phyloP scores from a whole-genome alignment of 37 sponge, comb jelly and placozoan genomes.

The Axinella damicornis region DNA sequence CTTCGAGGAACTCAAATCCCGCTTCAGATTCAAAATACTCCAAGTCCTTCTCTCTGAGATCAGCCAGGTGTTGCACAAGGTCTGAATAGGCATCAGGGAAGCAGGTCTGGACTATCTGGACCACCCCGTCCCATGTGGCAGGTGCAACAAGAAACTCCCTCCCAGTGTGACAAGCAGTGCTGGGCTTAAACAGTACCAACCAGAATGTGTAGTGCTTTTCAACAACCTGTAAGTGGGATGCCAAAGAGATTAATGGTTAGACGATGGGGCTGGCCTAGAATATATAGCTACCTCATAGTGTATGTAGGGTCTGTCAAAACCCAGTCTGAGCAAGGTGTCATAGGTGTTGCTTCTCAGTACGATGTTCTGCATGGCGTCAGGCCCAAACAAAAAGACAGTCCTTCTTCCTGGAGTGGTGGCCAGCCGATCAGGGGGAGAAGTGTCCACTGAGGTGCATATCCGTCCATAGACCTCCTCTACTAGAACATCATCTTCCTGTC shows the following conservation, averaged over 20 bases:
- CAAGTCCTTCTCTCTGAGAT: neutral
- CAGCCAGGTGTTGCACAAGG: conserved; percentile 2
- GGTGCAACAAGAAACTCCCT: conserved; percentile 6
- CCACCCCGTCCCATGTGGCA: conserved; percentile 76
- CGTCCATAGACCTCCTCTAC: conserved; percentile 45
- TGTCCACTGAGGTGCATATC: conserved; percentile 15
- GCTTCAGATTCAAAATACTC: conserved; percentile 57
- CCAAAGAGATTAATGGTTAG: too few relatives aligned
- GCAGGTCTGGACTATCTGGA: neutral
- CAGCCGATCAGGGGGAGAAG: conserved; percentile 11
- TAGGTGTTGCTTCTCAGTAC: conserved; percentile 20
- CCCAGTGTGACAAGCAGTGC: neutral
- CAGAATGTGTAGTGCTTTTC: conserved; percentile 42
- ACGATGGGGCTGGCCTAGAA: too few relatives aligned
- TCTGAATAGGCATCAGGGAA: conserved; percentile 51
- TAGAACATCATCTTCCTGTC: neutral
- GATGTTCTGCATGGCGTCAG: conserved; percentile 42
- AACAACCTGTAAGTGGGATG: conserved; percentile 51
- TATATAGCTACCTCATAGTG: conserved; percentile 49
- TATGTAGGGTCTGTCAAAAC: conserved; percentile 44
- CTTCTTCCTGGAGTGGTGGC: conserved; percentile 34
- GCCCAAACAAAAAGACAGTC: conserved; percentile 69
- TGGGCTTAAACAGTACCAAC: conserved; percentile 51
- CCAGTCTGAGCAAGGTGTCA: conserved; percentile 40
- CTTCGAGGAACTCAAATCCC: conserved; percentile 52